Percentiles rank a stretch among this genome's conserved stretches.
phyloP scores from a whole-genome alignment of 2,797 vertebrate genomes.

The Xiphophorus birchmanni region DNA sequence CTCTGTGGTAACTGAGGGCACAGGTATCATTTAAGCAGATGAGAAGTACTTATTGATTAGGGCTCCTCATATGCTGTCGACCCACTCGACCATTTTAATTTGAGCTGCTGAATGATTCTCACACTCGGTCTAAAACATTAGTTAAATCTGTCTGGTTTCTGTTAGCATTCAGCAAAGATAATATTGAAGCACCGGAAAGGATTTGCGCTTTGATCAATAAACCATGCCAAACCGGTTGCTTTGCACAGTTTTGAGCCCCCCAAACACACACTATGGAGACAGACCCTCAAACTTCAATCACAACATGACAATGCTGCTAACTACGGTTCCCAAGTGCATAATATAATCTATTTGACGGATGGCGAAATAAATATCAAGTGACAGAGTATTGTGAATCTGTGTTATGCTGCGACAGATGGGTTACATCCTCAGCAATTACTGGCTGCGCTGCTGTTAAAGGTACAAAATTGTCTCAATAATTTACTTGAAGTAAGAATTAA shows the following conservation, averaged over 20 bases:
- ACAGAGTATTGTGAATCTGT: conserved; percentile 44
- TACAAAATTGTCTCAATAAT: conserved; percentile 50
- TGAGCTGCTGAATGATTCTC: conserved; percentile 40
- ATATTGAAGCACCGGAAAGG: conserved; percentile 12
- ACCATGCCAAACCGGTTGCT: conserved; percentile 15
- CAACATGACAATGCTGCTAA: conserved; percentile 35
- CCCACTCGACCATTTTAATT: conserved; percentile 41
- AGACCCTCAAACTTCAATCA: conserved; percentile 55
- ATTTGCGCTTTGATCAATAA: not conserved
- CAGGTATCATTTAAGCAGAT: conserved; percentile 36
- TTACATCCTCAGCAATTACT: conserved; percentile 62
- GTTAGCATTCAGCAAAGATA: conserved; percentile 35
- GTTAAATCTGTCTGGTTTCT: conserved; percentile 20
- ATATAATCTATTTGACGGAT: conserved; percentile 54
- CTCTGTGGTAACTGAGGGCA: conserved; percentile 14
- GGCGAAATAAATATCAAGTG: conserved; percentile 60
- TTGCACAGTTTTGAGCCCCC: conserved; percentile 18
- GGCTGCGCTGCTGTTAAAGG: conserved; percentile 58
- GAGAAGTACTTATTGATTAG: conserved; percentile 60
- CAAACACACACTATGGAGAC: not conserved
- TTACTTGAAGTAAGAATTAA: conserved; percentile 47
- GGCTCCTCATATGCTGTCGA: conserved; percentile 49
- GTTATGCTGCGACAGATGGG: conserved; percentile 61
- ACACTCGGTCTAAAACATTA: conserved; percentile 23
- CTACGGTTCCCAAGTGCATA: conserved; percentile 37